phyloP scores from a whole-genome alignment of 2,797 vertebrate genomes.

The Clarias pachynema region DNA sequence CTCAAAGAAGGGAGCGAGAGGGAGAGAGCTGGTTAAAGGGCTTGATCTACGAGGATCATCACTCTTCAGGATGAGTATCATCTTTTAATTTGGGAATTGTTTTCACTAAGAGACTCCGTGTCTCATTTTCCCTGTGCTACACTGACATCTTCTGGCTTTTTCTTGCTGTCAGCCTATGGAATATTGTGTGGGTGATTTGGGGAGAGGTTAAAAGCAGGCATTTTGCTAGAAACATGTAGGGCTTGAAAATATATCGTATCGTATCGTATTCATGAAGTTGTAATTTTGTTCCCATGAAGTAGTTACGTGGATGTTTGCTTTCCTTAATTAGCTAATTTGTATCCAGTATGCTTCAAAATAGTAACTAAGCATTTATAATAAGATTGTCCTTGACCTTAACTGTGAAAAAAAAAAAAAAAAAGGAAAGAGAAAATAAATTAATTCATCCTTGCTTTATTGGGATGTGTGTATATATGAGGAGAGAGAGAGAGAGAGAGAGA shows the following conservation, averaged over 20 bases:
- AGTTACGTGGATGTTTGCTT: neutral
- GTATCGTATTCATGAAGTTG: neutral
- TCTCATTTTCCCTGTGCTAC: conserved; percentile 68
- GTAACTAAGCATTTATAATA: conserved; percentile 67
- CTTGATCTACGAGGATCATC: conserved; percentile 23
- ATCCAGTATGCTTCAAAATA: conserved; percentile 13
- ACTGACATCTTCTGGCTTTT: conserved; percentile 83
- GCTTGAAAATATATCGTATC: neutral
- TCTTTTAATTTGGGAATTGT: conserved; percentile 44
- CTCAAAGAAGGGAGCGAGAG: conserved; percentile 55
- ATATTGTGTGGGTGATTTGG: neutral
- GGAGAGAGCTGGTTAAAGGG: conserved; percentile 44
- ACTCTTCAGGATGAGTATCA: conserved; percentile 23
- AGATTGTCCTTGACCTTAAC: conserved; percentile 37
- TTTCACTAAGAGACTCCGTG: conserved; percentile 25
- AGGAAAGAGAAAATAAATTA: neutral
- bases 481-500: neutral
- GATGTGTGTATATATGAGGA: neutral
- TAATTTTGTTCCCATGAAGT: neutral
- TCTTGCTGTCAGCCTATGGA: conserved; percentile 25
- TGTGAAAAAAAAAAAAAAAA: neutral
- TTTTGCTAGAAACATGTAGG: neutral
- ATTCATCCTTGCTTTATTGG: neutral
- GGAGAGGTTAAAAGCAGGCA: neutral
- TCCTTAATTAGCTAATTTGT: neutral